These are phyloP conservation scores for Priocnemis perturbator DNA, from an alignment of 2,888 invertebrate species.

Conservation along the genomic window DNA sequence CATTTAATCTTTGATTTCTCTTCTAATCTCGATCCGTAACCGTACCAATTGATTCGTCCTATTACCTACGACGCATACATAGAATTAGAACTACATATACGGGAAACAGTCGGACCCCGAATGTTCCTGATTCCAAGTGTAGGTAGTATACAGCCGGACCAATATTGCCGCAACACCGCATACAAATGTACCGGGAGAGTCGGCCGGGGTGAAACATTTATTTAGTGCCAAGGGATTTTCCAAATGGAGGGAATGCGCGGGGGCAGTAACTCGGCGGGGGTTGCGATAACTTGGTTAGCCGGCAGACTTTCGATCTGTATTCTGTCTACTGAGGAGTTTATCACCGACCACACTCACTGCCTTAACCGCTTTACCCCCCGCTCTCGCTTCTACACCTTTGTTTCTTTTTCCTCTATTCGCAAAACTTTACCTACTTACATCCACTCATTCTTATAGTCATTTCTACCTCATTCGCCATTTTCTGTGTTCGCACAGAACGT, in stretches of 20 bases:
- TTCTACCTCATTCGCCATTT: background rate
- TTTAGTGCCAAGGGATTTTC: slow-evolving; percentile 71
- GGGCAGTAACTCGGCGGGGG: slow-evolving; percentile 57
- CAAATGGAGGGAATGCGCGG: slow-evolving; percentile 59
- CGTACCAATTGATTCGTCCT: background rate
- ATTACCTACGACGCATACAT: background rate
- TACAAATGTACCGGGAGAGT: slow-evolving; percentile 62
- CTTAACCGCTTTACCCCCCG: slow-evolving; percentile 18
- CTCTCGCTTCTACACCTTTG: slow-evolving; percentile 11
- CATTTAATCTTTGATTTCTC: background rate
- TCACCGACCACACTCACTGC: slow-evolving; percentile 60
- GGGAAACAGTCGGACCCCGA: slow-evolving; percentile 1
- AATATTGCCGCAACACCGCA: slow-evolving; percentile 57
- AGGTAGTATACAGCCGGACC: background rate
- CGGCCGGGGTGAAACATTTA: slow-evolving; percentile 71
- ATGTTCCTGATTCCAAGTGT: too few relatives aligned
- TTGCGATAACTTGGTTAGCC: slow-evolving; percentile 70
- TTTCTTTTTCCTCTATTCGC: slow-evolving; percentile 24
- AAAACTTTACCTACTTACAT: background rate
- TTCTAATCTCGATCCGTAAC: background rate
- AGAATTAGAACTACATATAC: slow-evolving; percentile 27
- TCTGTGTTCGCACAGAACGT: background rate
- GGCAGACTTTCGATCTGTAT: slow-evolving; percentile 72
- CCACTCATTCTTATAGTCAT: slow-evolving; percentile 5
- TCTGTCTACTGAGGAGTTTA: slow-evolving; percentile 71